phyloP scores from a whole-genome alignment of 2,888 invertebrate species.

The Cataglyphis livida region DNA sequence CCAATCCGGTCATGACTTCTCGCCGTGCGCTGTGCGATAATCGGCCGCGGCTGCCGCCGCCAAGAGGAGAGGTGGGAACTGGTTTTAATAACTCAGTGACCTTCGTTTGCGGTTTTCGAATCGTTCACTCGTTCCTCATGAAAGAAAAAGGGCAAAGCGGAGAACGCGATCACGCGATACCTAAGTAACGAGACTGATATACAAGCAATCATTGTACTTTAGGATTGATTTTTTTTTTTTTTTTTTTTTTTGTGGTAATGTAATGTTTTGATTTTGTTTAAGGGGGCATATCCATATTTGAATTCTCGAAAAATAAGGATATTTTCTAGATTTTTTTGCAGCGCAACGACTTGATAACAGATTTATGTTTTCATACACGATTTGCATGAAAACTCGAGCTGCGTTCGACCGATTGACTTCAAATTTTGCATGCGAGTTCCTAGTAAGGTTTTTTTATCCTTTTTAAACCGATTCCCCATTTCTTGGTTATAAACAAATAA shows the following conservation, averaged over 20 bases:
- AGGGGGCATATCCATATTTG: too few species aligned
- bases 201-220: not conserved
- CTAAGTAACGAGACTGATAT: not conserved
- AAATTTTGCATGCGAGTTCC: too few species aligned
- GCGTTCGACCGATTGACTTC: too few species aligned
- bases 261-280: not conserved
- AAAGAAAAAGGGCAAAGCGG: conserved; percentile 16
- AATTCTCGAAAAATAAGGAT: too few species aligned
- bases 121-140: not conserved
- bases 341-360: too few species aligned
- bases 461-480: too few species aligned
- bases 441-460: too few species aligned
- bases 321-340: too few species aligned
- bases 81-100: conserved; percentile 62
- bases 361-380: too few species aligned
- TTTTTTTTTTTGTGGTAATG: not conserved
- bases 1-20: conserved; percentile 50
- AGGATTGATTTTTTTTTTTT: not conserved
- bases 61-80: conserved; percentile 48
- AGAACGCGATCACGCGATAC: conserved; percentile 19
- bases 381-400: too few species aligned
- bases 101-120: conserved; percentile 45
- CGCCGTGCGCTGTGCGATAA: not conserved
- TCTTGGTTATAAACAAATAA: too few species aligned
- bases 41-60: conserved; percentile 51